Evolutionary conservation across 2,113 vertebrate genomes (phyloP), one percentile per base, ranked within the genome.

Genomic region (Ammodytes marinus): DNA sequence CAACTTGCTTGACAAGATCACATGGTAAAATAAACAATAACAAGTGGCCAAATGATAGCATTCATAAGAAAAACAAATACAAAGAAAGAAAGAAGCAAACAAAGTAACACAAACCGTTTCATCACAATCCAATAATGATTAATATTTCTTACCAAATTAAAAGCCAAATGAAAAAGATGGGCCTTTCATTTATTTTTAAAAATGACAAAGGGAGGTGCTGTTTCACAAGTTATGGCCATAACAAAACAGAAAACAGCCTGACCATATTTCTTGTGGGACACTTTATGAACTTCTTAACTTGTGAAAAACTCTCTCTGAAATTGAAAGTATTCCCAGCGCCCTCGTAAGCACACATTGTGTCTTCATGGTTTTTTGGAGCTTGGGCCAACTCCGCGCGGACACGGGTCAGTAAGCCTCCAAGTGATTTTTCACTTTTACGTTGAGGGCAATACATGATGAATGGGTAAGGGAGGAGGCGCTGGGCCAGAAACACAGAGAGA

Each of bases 371-470:
- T 57, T 17, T 70, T 39, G 27, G 14, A 60, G 13, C 58, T 43
- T 1, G 8, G 42, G 17, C 5, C 7, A 14, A 35, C 68, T 68
- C 37, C 13, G 4, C 8, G 39, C 14, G 17, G 42, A 67, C 37
- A 47, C 0, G 10, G 57, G 47, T 81, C 78, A 47, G 27, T 37
- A 57, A 14, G 8, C 3, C 8, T 49, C 9, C 15, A 54, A 53
- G 12, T 66, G 13, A 74, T 69, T 68, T 42, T 45, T 15, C 35
- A 42, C 45, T 72, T 67, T 43, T 50, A 47, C 27, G 39, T 13
- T n/a, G 17, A 19, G 4, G 19, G 72, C 3, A 42, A 49, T 17
- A 69, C 4, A 54, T n/a, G 50, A 55, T 49, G 40, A 69, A 42
- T 15, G 1, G 54, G 17, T 27, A n/a, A 9, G 4, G 6, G n/a